Evolutionary conservation across 2,797 vertebrate species (phyloP).

Genomic region (Chaunax sp.): DNA sequence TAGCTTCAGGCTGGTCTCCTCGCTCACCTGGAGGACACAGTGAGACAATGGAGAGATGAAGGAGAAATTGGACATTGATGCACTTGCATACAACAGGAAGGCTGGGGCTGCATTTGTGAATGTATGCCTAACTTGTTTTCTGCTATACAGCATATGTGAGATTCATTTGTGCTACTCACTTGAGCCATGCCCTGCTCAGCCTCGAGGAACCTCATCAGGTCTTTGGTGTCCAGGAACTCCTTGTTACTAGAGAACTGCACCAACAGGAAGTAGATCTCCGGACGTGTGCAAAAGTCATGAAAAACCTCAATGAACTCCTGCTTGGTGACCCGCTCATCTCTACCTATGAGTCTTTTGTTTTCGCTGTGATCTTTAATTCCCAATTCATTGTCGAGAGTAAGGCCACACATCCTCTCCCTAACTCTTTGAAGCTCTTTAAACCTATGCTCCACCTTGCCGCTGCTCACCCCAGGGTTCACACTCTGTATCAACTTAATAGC

Average conservation of each 20-base stretch:
- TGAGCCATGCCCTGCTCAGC: constrained; percentile 94
- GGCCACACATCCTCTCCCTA: constrained; percentile 81
- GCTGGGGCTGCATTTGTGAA: too few relatives aligned
- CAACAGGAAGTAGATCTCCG: constrained; percentile 96
- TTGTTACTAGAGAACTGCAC: constrained; percentile 99
- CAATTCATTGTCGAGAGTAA: constrained; percentile 33
- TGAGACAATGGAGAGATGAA: constrained; percentile 1
- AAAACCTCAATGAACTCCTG: constrained; percentile 94
- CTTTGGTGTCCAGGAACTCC: constrained; percentile 94
- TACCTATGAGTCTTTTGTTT: constrained; percentile 28
- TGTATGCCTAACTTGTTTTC: background rate
- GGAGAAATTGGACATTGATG: background rate
- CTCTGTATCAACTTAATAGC: constrained; percentile 89
- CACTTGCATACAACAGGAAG: background rate
- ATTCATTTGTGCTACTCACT: constrained; percentile 74
- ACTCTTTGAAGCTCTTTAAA: constrained; percentile 93
- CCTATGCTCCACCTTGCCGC: constrained; percentile 89
- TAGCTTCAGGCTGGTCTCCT: constrained; percentile 91
- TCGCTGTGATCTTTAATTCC: constrained; percentile 43
- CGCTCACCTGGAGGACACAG: constrained; percentile 81
- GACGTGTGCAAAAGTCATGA: constrained; percentile 95
- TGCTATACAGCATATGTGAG: background rate
- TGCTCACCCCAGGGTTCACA: constrained; percentile 90
- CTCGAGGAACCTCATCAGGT: constrained; percentile 96
- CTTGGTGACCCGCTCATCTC: constrained; percentile 85